Conservation (phyloP, 37 sponge, comb jelly and placozoan genomes). For the Spongilla lacustris region DNA sequence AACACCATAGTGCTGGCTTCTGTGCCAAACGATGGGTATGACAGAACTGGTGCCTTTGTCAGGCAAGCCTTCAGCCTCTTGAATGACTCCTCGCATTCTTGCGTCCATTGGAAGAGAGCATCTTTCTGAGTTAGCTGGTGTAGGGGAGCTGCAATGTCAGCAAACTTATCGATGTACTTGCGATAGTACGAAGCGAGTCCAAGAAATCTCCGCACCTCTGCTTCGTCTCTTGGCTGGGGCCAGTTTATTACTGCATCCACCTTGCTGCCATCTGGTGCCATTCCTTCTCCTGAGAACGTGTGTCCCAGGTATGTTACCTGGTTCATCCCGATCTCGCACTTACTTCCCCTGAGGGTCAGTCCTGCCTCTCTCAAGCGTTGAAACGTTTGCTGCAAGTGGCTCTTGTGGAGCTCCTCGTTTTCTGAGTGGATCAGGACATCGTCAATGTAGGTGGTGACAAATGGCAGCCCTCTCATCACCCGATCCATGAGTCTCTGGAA, state of each 20-base stretch:
- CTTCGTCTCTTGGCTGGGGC: constrained; percentile 34
- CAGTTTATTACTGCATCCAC: constrained; percentile 40
- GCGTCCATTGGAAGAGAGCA: constrained; percentile 26
- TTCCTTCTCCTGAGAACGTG: constrained; percentile 41
- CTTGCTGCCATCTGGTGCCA: constrained; percentile 59
- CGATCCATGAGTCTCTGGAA: constrained; percentile 69
- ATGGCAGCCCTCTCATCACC: constrained; percentile 49
- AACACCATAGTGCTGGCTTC: constrained; percentile 32
- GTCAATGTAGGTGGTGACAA: constrained; percentile 53
- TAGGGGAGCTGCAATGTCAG: constrained; percentile 69
- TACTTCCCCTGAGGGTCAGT: constrained; percentile 54
- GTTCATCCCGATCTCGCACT: constrained; percentile 47
- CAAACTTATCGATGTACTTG: constrained; percentile 48
- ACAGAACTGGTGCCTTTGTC: constrained; percentile 41
- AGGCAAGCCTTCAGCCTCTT: constrained; percentile 40
- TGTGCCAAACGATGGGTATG: constrained; percentile 38
- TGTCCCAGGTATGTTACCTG: constrained; percentile 55
- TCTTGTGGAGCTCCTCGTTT: constrained; percentile 3
- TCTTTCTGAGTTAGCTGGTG: constrained; percentile 45
- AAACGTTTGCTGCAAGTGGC: constrained; percentile 61
- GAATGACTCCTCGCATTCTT: constrained; percentile 34
- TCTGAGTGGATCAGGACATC: constrained; percentile 50
- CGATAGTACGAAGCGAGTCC: constrained; percentile 71
- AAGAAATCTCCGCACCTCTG: constrained; percentile 40
- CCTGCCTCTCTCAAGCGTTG: constrained; percentile 54